phyloP scores from a whole-genome alignment of 2,888 invertebrate genomes.

The Psococerastis gibbosa region DNA sequence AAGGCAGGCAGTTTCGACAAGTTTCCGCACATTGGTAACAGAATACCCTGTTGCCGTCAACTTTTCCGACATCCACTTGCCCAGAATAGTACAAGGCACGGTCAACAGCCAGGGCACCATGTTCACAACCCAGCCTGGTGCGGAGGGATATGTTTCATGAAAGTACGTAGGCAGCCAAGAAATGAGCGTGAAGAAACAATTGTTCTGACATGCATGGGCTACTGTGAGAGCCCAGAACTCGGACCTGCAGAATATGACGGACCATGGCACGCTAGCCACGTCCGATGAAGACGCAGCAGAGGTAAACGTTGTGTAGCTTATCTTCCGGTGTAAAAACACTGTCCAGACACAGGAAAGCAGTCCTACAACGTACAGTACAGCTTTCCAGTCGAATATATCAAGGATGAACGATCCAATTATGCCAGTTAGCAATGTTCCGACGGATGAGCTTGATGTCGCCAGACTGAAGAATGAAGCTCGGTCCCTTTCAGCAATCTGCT shows the following conservation, averaged over 20 bases:
- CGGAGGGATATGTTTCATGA: conserved; percentile 45
- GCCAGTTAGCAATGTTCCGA: conserved; percentile 44
- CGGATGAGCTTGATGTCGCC: conserved; percentile 38
- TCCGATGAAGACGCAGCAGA: no score
- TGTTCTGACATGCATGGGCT: conserved; percentile 51
- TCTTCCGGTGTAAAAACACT: conserved; percentile 16
- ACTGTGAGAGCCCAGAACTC: conserved; percentile 37
- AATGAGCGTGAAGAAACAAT: conserved; percentile 48
- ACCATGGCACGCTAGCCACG: neutral
- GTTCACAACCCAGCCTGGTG: conserved; percentile 52
- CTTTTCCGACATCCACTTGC: conserved; percentile 38
- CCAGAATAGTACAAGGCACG: conserved; percentile 40
- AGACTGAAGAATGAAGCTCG: conserved; percentile 46
- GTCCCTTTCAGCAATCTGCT: conserved; percentile 40
- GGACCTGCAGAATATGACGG: conserved; percentile 20
- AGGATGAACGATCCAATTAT: conserved; percentile 44
- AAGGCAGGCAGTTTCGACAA: conserved; percentile 33
- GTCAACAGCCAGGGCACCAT: conserved; percentile 49
- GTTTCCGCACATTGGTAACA: conserved; percentile 33
- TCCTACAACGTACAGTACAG: conserved; percentile 42
- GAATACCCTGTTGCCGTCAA: conserved; percentile 33
- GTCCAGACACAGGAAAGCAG: conserved; percentile 14
- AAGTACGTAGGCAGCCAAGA: conserved; percentile 59
- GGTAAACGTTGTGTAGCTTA: conserved; percentile 4
- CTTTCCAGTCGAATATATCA: conserved; percentile 42